Conservation (phyloP, 37 sponge, comb jelly and placozoan genomes). For the Trichoplax adhaerens region DNA sequence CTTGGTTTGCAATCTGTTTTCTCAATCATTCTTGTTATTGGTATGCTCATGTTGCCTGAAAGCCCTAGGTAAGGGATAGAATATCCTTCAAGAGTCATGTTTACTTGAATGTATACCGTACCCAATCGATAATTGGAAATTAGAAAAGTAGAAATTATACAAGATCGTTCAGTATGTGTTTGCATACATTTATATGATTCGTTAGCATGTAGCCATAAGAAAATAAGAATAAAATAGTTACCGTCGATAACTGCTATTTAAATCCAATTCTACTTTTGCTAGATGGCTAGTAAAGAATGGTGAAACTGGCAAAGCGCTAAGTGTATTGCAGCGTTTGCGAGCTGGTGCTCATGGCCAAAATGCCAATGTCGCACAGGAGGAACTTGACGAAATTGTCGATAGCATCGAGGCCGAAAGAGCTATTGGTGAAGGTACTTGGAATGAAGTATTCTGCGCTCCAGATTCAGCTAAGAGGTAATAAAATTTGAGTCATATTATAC, state of each 20-base stretch:
- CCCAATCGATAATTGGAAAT: too few species aligned
- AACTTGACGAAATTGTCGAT: slow-evolving; percentile 12
- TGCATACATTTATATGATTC: too few species aligned
- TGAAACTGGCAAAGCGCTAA: slow-evolving; percentile 10
- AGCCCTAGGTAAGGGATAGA: slow-evolving; percentile 14
- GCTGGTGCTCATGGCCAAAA: background rate
- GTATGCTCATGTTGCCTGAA: slow-evolving; percentile 42
- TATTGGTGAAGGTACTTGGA: background rate
- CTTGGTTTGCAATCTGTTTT: slow-evolving; percentile 40
- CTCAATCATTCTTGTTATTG: slow-evolving; percentile 22
- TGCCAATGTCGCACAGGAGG: slow-evolving; percentile 14
- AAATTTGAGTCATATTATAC: too few species aligned
- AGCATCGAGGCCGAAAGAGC: background rate
- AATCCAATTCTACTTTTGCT: background rate
- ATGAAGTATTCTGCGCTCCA: too few species aligned
- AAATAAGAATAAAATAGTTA: too few species aligned
- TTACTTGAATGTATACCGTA: too few species aligned
- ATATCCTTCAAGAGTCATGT: too few species aligned
- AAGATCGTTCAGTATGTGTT: too few species aligned
- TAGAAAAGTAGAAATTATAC: too few species aligned
- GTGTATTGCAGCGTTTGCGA: slow-evolving; percentile 11
- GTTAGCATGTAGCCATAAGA: too few species aligned
- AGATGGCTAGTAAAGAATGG: slow-evolving; percentile 42
- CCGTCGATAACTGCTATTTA: too few species aligned
- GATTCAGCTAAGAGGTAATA: too few species aligned